Conservation (phyloP, 1,140 invertebrate genomes). For the Drosophila hydei region DNA sequence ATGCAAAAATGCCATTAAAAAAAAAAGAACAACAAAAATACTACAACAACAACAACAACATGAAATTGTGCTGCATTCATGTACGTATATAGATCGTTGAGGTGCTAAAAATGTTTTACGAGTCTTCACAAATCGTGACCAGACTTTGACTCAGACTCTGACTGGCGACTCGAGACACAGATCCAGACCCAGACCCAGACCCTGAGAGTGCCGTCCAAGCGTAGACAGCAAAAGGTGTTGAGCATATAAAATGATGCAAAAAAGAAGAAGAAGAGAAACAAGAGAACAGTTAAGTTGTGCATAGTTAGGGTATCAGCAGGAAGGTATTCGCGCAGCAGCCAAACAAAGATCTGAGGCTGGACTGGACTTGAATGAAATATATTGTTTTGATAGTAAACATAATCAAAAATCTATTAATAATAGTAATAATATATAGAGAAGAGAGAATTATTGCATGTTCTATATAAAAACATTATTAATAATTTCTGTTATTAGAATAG, state of each 20-base stretch:
- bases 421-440: too few relatives aligned
- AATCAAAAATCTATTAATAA: too few relatives aligned
- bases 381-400: too few relatives aligned
- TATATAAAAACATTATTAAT: too few relatives aligned
- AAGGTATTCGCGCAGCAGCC: too few relatives aligned
- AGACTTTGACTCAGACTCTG: slow-evolving; percentile 42
- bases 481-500: too few relatives aligned
- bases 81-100: slow-evolving; percentile 69
- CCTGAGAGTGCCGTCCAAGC: slow-evolving; percentile 32
- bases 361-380: too few relatives aligned
- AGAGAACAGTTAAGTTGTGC: not conserved
- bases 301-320: not conserved
- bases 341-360: too few relatives aligned
- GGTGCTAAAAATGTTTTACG: slow-evolving; percentile 83
- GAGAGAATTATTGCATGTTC: too few relatives aligned
- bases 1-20: slow-evolving; percentile 77
- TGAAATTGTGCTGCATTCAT: slow-evolving; percentile 49
- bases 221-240: slow-evolving; percentile 54
- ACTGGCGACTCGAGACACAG: slow-evolving; percentile 1
- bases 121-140: slow-evolving; percentile 82
- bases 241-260: slow-evolving; percentile 42
- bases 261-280: slow-evolving; percentile 1
- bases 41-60: slow-evolving; percentile 4
- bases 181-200: slow-evolving; percentile 37
- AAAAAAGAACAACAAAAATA: slow-evolving; percentile 11